Conservation (phyloP, 2,797 vertebrate species). For the Fistularia tabacaria region DNA sequence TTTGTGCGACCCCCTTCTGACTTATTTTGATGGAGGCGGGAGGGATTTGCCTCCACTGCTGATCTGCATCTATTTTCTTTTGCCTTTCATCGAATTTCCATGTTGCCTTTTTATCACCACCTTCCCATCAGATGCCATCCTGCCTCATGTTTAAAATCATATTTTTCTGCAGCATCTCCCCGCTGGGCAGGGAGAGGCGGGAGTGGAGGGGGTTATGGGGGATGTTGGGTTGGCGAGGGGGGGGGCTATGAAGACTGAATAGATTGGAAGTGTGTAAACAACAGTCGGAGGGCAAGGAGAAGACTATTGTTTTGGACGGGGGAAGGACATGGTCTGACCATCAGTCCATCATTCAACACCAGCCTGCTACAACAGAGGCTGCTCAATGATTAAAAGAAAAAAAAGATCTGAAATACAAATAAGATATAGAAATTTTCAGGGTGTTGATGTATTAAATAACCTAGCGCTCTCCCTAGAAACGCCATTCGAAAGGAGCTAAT, state of each 20-base stretch:
- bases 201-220: constrained; percentile 3
- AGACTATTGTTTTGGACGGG: constrained; percentile 9
- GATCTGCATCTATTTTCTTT: constrained; percentile 68
- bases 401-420: not conserved
- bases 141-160: constrained; percentile 91
- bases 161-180: constrained; percentile 84
- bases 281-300: constrained; percentile 5
- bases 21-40: constrained; percentile 62
- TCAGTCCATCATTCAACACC: not conserved
- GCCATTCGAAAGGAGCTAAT: no score
- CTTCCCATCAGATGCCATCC: constrained; percentile 58
- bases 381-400: not conserved
- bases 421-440: no score
- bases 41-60: constrained; percentile 61
- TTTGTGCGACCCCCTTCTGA: constrained; percentile 59
- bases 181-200: constrained; percentile 23
- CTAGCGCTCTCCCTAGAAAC: no score
- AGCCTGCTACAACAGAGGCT: not conserved
- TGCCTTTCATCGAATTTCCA: constrained; percentile 66
- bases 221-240: not conserved
- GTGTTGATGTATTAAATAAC: no score
- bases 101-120: constrained; percentile 57
- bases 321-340: constrained; percentile 5
- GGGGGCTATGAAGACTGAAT: constrained; percentile 31
- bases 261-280: constrained; percentile 61